phyloP scores from a whole-genome alignment of 2,888 invertebrate species.

The Matsumyia berberina region DNA sequence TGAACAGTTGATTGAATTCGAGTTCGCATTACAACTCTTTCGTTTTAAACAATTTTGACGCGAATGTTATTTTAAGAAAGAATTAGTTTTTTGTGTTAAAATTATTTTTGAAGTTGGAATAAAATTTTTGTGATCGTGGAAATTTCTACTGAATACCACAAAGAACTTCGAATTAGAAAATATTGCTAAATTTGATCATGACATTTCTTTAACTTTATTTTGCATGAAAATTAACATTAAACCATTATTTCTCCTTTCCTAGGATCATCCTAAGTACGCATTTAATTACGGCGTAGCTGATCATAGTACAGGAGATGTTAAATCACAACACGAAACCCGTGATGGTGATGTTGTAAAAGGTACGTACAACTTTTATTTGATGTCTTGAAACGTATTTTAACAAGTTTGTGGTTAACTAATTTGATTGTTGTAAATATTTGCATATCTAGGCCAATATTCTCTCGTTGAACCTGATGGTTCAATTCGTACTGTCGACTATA shows the following conservation, averaged over 20 bases:
- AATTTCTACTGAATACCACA: no score
- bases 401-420: not conserved
- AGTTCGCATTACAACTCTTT: slow-evolving; percentile 55
- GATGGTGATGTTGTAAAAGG: slow-evolving; percentile 88
- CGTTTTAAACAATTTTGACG: no score
- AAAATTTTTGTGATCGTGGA: no score
- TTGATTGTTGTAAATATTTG: slow-evolving; percentile 1
- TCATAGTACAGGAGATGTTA: slow-evolving; percentile 86
- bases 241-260: no score
- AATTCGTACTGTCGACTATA: slow-evolving; percentile 84
- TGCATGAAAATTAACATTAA: no score
- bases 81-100: no score
- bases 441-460: slow-evolving; percentile 84
- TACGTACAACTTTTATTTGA: slow-evolving; percentile 77
- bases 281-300: slow-evolving; percentile 88
- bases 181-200: no score
- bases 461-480: slow-evolving; percentile 84
- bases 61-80: no score
- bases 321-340: slow-evolving; percentile 87
- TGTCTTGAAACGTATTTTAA: not conserved
- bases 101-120: no score
- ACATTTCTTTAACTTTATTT: no score
- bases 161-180: no score
- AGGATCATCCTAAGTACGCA: slow-evolving; percentile 87
- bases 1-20: not conserved